Percentiles rank a stretch among this genome's conserved stretches.
phyloP scores from a whole-genome alignment of 2,113 vertebrate genomes.

The Urocitellus parryii region DNA sequence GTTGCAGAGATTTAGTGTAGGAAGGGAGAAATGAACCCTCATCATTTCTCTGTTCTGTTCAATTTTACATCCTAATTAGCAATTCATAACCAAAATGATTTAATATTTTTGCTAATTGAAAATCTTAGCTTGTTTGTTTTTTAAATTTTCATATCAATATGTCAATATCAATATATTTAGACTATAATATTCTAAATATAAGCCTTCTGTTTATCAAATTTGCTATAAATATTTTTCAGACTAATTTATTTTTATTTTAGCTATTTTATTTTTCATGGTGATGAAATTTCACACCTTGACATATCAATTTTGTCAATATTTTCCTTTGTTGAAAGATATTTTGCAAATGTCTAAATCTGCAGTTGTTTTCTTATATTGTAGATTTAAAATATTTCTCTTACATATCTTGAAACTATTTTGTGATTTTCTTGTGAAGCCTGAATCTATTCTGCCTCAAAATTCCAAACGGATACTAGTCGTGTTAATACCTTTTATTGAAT shows the following conservation, averaged over 20 bases:
- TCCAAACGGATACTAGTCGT: conserved; percentile 2
- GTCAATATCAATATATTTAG: background rate
- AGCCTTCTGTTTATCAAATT: background rate
- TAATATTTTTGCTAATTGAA: background rate
- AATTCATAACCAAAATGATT: background rate
- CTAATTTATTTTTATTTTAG: background rate
- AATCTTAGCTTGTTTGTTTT: background rate
- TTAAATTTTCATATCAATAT: background rate
- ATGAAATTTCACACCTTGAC: background rate
- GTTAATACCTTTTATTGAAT: background rate
- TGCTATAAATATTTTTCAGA: background rate
- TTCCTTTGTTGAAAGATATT: background rate
- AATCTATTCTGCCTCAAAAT: background rate
- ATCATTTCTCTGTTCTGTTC: background rate
- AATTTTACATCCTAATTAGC: background rate
- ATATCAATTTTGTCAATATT: background rate
- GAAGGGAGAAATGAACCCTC: background rate
- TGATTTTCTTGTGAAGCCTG: background rate
- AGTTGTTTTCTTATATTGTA: background rate
- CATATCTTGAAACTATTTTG: background rate
- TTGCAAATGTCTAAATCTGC: background rate
- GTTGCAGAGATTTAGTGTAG: background rate
- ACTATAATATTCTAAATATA: background rate
- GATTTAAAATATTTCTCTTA: conserved; percentile 41
- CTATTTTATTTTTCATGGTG: background rate